Evolutionary conservation across 2,888 invertebrate genomes (phyloP), one percentile per base, ranked within the genome.

Genomic region (Deroplatys truncata): DNA sequence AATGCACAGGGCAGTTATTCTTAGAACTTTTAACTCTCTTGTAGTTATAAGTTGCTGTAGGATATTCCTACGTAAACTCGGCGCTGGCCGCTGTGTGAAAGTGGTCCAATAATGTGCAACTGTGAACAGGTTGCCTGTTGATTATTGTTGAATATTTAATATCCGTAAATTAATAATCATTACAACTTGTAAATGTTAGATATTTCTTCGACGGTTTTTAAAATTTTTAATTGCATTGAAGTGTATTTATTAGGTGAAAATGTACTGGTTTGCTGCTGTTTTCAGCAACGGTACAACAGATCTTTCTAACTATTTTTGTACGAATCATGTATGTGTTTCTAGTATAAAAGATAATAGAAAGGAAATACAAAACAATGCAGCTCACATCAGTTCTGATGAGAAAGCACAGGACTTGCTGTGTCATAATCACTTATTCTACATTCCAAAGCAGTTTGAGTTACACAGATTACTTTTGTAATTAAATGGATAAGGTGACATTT

Each of bases 51-150:
- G 56, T 72, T 72, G 20, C 56, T 28, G 35, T 83, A 43, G 83
- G 87, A 83, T 28, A 49, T 49, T 43, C 56, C 49, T n/a, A 43
- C 5, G 16, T 87, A 87, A 31, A 15, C 82, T 83, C 83, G 87
- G 87, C 35, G 87, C 87, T 87, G 87, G 87, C 83, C 87, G 35
- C 87, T 87, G 83, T 87, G 28, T 83, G 25, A 7, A 72, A 72
- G 56, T 72, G 56, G 56, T 72, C 56, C 56, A 72, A 72, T 72
- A 20, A 20, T 72, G 56, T 72, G 56, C 56, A 72, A 72, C 56
- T 20, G 56, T 72, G 25, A 72, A 72, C 20, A 72, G 56, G 56
- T 72, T 72, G 56, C 56, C 56, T 72, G 56, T 72, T 72, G 56
- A 72, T 9, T 72, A 4, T 72, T 72, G 56, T 72, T 72, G 56